Evolutionary conservation across 2,888 invertebrate genomes (phyloP), one percentile per base, ranked within the genome.

Genomic region (Tetheella fluctuosa): DNA sequence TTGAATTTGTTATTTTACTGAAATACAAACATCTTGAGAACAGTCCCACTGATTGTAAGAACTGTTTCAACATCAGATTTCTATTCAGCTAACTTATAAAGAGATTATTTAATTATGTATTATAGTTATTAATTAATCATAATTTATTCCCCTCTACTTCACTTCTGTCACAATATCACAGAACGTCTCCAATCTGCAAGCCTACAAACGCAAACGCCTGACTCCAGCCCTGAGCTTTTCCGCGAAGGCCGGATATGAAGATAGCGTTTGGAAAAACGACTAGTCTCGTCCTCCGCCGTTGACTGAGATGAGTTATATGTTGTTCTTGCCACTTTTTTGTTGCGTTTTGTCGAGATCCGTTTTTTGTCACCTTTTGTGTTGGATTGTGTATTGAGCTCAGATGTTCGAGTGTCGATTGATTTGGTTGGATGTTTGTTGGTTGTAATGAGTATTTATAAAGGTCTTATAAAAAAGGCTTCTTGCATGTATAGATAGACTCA

Each of bases 201-300:
- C 25, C 67, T 73, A 63, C 37, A 34, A 23, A 23, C 34, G 54
- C 65, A 53, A 62, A 67, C 70, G 70, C 59, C 61, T 63, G 68
- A 68, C 68, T 71, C 68, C 73, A 70, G 61, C 68, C 70, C 75
- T 62, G 61, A 64, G 65, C 62, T 57, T 56, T 55, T 37, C 42
- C 58, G 66, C 69, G 68, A 66, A 68, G 77, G 79, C 89, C 91
- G 91, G 91, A 91, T 91, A 90, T 90, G 90, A 90, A 91, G 91
- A 90, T 90, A 91, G 86, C 86, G 84, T 72, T 74, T 74, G 85
- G 85, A 89, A 90, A 90, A 91, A 89, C 89, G 81, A 87, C 80
- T 74, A 80, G 73, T 76, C 71, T 75, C 76, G 76, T 78, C 78
- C 60, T 62, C 55, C 53, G 25, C 55, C 52, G 53, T 59, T 58